These are phyloP conservation scores for Hemithea aestivaria DNA, from an alignment of 2,888 invertebrate species.

Conservation along the genomic window DNA sequence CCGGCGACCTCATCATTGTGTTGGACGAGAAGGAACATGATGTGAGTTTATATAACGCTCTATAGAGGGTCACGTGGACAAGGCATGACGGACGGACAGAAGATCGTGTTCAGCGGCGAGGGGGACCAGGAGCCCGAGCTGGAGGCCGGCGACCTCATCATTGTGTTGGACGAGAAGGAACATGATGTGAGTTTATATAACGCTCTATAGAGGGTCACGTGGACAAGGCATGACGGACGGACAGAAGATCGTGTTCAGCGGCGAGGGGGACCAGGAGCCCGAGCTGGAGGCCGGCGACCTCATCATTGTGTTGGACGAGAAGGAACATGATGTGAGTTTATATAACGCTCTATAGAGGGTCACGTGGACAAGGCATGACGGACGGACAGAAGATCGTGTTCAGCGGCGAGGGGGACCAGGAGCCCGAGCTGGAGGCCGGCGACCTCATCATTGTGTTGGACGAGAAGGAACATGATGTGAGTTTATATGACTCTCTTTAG, in stretches of 20 bases:
- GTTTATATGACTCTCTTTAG: slow-evolving; percentile 80
- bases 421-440: slow-evolving; percentile 95
- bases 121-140: slow-evolving; percentile 97
- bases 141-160: slow-evolving; percentile 96
- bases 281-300: slow-evolving; percentile 97
- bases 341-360: slow-evolving; percentile 88
- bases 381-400: slow-evolving; percentile 97
- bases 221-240: slow-evolving; percentile 97
- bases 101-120: slow-evolving; percentile 95
- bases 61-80: slow-evolving; percentile 95
- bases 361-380: slow-evolving; percentile 96
- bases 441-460: slow-evolving; percentile 97
- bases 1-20: slow-evolving; percentile 97
- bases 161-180: slow-evolving; percentile 96
- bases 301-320: slow-evolving; percentile 96
- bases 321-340: slow-evolving; percentile 87
- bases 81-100: slow-evolving; percentile 98
- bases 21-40: slow-evolving; percentile 96
- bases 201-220: slow-evolving; percentile 91
- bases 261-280: slow-evolving; percentile 98
- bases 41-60: slow-evolving; percentile 53
- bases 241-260: slow-evolving; percentile 94
- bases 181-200: slow-evolving; percentile 84
- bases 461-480: slow-evolving; percentile 91
- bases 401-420: slow-evolving; percentile 97